Conservation (phyloP, 2,797 vertebrate genomes). For the Anabas testudineus region DNA sequence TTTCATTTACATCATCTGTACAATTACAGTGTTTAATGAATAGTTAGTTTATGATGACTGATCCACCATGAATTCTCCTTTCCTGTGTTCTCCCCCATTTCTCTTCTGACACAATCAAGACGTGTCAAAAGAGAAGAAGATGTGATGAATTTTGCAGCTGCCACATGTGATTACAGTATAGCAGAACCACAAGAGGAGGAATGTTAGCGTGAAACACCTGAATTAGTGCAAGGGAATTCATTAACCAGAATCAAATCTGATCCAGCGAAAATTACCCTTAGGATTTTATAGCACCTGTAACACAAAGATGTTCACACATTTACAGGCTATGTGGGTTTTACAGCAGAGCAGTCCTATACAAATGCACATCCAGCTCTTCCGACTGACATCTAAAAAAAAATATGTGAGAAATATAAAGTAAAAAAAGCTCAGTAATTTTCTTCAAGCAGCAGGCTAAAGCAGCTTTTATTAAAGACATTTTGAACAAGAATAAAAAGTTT, state of each 20-base stretch:
- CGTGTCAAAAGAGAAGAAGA: no score
- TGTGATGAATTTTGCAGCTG: conserved; percentile 18
- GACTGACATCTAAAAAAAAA: no score
- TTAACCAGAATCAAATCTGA: conserved; percentile 9
- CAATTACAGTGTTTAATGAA: conserved; percentile 53
- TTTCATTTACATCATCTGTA: conserved; percentile 44
- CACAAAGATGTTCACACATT: neutral
- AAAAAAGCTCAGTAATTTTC: no score
- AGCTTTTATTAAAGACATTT: neutral
- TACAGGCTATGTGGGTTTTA: neutral
- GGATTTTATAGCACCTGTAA: neutral
- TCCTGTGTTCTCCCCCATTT: conserved; percentile 10
- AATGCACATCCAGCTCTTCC: no score
- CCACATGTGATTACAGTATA: conserved; percentile 6
- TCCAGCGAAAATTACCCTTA: neutral
- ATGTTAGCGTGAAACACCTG: neutral
- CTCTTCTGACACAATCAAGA: conserved; percentile 32
- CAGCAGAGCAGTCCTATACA: neutral
- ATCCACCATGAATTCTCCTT: conserved; percentile 14
- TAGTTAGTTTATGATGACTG: conserved; percentile 38
- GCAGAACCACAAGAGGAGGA: neutral
- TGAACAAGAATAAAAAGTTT: neutral
- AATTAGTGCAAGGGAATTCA: neutral
- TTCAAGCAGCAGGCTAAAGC: neutral
- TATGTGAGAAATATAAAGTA: neutral